phyloP scores from a whole-genome alignment of 92 coral and sea anemone species.

The Virgularia gustaviana region DNA sequence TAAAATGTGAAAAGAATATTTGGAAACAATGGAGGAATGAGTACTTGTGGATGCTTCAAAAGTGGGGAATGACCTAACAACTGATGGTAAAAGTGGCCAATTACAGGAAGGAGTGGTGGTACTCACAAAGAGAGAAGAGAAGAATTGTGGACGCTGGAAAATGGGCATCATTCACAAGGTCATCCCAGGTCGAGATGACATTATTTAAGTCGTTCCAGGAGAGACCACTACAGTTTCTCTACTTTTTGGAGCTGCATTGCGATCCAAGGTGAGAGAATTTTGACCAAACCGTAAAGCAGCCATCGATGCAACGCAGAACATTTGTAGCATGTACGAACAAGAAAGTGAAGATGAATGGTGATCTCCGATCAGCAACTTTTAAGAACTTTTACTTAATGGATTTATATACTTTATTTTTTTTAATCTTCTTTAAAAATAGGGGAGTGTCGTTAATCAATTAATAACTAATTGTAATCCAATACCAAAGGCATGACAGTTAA shows the following conservation, averaged over 20 bases:
- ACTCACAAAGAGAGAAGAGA: no score
- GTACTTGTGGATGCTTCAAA: no score
- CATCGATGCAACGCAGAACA: neutral
- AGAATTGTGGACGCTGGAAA: slow-evolving; percentile 5
- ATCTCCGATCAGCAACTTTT: no score
- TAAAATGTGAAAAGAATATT: no score
- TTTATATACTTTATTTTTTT: no score
- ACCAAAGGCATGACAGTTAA: no score
- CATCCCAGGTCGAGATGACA: slow-evolving; percentile 1
- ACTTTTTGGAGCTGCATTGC: slow-evolving; percentile 39
- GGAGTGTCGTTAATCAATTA: no score
- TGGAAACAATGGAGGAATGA: no score
- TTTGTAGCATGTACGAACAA: neutral
- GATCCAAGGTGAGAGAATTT: slow-evolving; percentile 28
- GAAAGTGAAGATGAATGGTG: slow-evolving; percentile 1
- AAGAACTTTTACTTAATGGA: no score
- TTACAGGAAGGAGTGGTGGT: neutral
- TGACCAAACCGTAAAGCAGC: slow-evolving; percentile 30
- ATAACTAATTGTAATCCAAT: no score
- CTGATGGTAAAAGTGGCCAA: neutral
- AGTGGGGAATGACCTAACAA: neutral
- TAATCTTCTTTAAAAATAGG: no score
- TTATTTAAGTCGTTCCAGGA: neutral
- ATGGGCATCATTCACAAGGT: neutral
- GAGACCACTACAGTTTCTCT: slow-evolving; percentile 25